Conservation (phyloP, 2,113 vertebrate genomes). For the Hiodon tergisus region DNA sequence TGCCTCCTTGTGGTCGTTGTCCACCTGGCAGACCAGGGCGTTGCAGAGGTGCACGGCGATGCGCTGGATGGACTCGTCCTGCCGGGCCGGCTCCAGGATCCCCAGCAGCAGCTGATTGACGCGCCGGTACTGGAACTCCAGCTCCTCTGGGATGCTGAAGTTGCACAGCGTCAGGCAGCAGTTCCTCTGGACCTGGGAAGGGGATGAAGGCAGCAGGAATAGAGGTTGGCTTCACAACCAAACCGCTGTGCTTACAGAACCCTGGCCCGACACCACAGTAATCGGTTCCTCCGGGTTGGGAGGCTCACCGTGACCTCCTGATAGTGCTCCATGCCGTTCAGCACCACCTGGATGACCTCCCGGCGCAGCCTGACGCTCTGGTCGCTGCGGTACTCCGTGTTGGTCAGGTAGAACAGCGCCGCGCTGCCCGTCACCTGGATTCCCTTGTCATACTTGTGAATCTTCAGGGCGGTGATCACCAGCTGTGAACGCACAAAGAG, state of each 20-base stretch:
- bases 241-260: too few relatives aligned
- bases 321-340: slow-evolving; percentile 97
- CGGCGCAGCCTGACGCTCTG: slow-evolving; percentile 82
- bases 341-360: slow-evolving; percentile 91
- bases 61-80: slow-evolving; percentile 97
- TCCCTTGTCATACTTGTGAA: slow-evolving; percentile 93
- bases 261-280: too few relatives aligned
- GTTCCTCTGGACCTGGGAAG: slow-evolving; percentile 88
- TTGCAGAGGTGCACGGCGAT: slow-evolving; percentile 97
- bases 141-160: slow-evolving; percentile 95
- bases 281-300: too few relatives aligned
- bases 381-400: slow-evolving; percentile 86
- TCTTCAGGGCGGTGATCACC: slow-evolving; percentile 88
- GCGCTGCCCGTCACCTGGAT: slow-evolving; percentile 95
- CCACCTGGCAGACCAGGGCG: slow-evolving; percentile 94
- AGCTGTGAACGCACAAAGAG: slow-evolving; percentile 57
- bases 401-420: slow-evolving; percentile 92
- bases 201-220: background rate
- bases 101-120: slow-evolving; percentile 90
- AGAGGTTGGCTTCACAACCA: too few relatives aligned
- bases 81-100: slow-evolving; percentile 84
- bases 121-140: slow-evolving; percentile 93
- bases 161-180: slow-evolving; percentile 95
- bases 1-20: slow-evolving; percentile 96
- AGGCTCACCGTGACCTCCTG: slow-evolving; percentile 96